Percentiles rank a stretch among this genome's conserved stretches.
These are phyloP conservation scores for Myotis brandtii DNA, from an alignment of 2,113 vertebrate species.

Conservation along the genomic window DNA sequence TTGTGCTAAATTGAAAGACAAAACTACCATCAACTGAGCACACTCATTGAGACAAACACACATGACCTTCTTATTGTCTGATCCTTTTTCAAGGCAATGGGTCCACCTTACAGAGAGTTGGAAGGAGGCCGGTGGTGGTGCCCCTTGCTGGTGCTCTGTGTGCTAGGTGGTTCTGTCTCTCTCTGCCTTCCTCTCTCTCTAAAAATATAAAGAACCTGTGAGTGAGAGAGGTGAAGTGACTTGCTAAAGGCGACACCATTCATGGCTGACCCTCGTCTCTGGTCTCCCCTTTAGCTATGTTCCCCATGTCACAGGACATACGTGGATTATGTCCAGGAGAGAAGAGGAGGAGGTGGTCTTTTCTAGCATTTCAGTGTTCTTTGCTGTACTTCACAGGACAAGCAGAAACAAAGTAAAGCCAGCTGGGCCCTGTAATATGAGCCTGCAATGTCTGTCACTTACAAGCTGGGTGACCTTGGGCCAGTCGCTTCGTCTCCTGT, in stretches of 20 bases:
- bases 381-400: neutral
- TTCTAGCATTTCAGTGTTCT: neutral
- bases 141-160: neutral
- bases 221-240: neutral
- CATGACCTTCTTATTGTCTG: neutral
- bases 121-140: neutral
- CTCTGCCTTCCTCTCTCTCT: too few relatives aligned
- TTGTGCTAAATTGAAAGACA: neutral
- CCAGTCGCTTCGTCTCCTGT: neutral
- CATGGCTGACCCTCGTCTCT: neutral
- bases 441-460: neutral
- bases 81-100: neutral
- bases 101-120: neutral
- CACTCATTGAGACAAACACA: neutral
- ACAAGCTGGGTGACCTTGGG: neutral
- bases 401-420: neutral
- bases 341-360: neutral
- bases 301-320: accelerated
- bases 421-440: neutral
- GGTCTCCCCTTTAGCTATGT: neutral
- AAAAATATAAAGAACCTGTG: neutral
- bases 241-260: neutral
- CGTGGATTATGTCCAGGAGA: neutral
- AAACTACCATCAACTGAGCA: neutral
- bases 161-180: neutral